Conservation (phyloP, 2,797 vertebrate species). For the Discoglossus pictus region DNA sequence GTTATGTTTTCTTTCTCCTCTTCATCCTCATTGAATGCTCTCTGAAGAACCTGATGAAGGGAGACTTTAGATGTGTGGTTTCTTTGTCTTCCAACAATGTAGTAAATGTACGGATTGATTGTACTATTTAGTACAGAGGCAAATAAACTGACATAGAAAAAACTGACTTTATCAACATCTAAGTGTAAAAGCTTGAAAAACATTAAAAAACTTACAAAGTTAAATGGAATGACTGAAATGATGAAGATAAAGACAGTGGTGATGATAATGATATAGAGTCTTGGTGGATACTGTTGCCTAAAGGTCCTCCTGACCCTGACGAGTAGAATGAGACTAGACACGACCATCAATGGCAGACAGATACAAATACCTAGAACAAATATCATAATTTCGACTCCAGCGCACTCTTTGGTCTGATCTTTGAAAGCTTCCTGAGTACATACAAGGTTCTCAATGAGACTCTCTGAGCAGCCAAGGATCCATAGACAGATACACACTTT, state of each 20-base stretch:
- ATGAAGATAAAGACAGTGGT: slow-evolving; percentile 23
- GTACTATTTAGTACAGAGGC: slow-evolving; percentile 63
- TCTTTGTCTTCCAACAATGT: slow-evolving; percentile 72
- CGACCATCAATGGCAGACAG: slow-evolving; percentile 33
- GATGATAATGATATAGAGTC: slow-evolving; percentile 38
- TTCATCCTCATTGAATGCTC: slow-evolving; percentile 28
- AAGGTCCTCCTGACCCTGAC: slow-evolving; percentile 18
- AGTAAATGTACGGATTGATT: slow-evolving; percentile 70
- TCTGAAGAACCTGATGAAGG: slow-evolving; percentile 32
- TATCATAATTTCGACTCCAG: slow-evolving; percentile 17
- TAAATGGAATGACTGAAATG: slow-evolving; percentile 23
- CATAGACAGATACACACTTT: slow-evolving; percentile 41
- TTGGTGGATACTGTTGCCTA: neutral
- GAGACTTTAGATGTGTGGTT: slow-evolving; percentile 45
- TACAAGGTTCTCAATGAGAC: slow-evolving; percentile 28
- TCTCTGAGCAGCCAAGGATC: slow-evolving; percentile 36
- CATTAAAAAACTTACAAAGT: slow-evolving; percentile 23
- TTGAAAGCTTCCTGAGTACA: neutral
- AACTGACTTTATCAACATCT: slow-evolving; percentile 13
- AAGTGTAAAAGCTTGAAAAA: neutral
- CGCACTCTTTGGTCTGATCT: neutral
- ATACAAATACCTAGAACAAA: slow-evolving; percentile 12
- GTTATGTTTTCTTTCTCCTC: slow-evolving; percentile 22
- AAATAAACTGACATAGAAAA: slow-evolving; percentile 60
- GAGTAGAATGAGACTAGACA: slow-evolving; percentile 22